phyloP scores from a whole-genome alignment of 2,888 invertebrate genomes.

The Flabesymbios commensalis region DNA sequence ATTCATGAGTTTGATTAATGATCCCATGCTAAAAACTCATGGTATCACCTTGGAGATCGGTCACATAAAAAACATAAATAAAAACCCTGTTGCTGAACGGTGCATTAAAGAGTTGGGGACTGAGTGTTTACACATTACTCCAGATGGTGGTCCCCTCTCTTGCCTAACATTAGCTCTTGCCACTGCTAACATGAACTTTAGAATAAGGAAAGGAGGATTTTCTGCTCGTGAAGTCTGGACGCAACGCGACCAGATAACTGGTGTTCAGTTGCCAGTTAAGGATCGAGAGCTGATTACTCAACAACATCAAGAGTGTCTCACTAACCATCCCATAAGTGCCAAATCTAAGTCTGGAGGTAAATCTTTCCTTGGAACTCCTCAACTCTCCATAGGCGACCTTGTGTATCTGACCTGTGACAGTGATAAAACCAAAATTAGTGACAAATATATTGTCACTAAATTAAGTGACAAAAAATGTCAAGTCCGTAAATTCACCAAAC shows the following conservation, averaged over 20 bases:
- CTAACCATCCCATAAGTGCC: not conserved
- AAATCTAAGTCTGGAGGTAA: not conserved
- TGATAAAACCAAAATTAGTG: not conserved
- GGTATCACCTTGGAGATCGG: not conserved
- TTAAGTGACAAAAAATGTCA: not conserved
- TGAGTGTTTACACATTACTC: not conserved
- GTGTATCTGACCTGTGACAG: not conserved
- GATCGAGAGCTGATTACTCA: not conserved
- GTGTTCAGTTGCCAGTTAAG: not conserved
- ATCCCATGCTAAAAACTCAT: not conserved
- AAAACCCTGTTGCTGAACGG: slow-evolving; percentile 3
- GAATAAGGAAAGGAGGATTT: not conserved
- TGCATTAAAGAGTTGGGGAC: not conserved
- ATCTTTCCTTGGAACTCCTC: not conserved
- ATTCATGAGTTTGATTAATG: not conserved
- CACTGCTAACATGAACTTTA: not conserved
- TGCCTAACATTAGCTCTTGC: not conserved
- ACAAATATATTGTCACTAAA: not conserved
- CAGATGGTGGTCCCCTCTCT: not conserved
- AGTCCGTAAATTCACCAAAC: not conserved
- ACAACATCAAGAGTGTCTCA: not conserved
- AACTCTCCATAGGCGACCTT: not conserved
- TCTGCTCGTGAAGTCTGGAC: slow-evolving; percentile 1
- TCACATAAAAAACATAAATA: slow-evolving; percentile 2
- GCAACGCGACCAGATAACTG: slow-evolving; percentile 1